Conservation (phyloP, 2,113 vertebrate genomes). For the Monarcha castaneiventris region DNA sequence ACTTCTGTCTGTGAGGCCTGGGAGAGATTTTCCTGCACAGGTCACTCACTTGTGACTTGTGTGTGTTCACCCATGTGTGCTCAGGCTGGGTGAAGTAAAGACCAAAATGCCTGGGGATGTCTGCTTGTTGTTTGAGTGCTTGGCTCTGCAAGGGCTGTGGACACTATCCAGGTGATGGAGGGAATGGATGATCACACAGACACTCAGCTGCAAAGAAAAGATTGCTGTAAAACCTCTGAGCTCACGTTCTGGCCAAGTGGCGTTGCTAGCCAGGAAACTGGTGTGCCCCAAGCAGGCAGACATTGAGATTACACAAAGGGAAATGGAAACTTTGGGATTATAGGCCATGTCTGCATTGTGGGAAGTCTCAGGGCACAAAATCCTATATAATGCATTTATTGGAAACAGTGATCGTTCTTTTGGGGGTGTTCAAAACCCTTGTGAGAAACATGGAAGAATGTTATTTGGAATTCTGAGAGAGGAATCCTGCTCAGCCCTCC, state of each 20-base stretch:
- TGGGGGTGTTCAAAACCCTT: neutral
- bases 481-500: neutral
- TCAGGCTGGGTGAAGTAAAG: neutral
- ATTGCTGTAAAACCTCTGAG: accelerated
- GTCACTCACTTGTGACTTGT: neutral
- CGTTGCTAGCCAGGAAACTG: neutral
- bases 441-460: neutral
- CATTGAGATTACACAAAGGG: neutral
- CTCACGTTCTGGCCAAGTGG: accelerated
- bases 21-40: neutral
- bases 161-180: neutral
- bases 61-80: accelerated
- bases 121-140: neutral
- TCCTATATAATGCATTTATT: neutral
- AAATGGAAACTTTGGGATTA: neutral
- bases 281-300: neutral
- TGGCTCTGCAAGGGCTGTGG: neutral
- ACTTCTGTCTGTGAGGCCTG: neutral
- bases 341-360: neutral
- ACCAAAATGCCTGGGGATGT: neutral
- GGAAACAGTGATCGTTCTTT: neutral
- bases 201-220: neutral
- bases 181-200: neutral
- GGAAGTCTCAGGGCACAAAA: neutral
- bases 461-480: neutral